Conservation (phyloP, 2,888 invertebrate genomes). For the Cryptophagus acutangulus region DNA sequence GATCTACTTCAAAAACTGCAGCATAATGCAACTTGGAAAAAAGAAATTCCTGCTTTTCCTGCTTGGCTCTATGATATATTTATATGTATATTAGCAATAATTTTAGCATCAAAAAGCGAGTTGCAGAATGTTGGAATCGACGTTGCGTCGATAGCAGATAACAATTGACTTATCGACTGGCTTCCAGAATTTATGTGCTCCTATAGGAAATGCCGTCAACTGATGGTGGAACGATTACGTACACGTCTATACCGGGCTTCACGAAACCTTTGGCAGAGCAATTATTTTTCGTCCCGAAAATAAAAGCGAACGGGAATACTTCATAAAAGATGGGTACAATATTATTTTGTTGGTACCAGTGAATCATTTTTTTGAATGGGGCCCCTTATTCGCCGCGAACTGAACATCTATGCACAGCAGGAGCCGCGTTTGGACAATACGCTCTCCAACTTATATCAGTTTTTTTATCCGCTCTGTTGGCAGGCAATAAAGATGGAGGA, state of each 20-base stretch:
- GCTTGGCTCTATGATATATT: conserved; percentile 1
- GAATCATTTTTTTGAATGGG: conserved; percentile 35
- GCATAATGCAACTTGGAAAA: background rate
- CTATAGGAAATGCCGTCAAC: conserved; percentile 37
- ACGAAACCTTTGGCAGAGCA: too few relatives aligned
- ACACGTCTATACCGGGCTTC: conserved; percentile 13
- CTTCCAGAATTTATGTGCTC: conserved; percentile 34
- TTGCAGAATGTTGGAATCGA: conserved; percentile 16
- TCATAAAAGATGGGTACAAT: conserved; percentile 36
- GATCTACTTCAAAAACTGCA: conserved; percentile 1
- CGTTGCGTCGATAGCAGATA: conserved; percentile 33
- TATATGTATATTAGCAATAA: conserved; percentile 13
- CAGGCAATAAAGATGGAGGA: conserved; percentile 47
- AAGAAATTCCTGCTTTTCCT: background rate
- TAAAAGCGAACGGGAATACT: too few relatives aligned
- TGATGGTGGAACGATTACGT: conserved; percentile 33
- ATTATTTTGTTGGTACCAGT: conserved; percentile 42
- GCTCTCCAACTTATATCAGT: conserved; percentile 43
- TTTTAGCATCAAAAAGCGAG: conserved; percentile 11
- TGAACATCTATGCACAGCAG: conserved; percentile 42
- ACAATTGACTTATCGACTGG: conserved; percentile 38
- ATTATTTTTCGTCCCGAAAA: too few relatives aligned
- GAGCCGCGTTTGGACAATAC: conserved; percentile 44
- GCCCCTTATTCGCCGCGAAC: conserved; percentile 23
- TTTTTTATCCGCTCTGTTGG: conserved; percentile 45